Base-by-base conservation (phyloP, 2,797 vertebrate species). In the Acipenser ruthenus region DNA sequence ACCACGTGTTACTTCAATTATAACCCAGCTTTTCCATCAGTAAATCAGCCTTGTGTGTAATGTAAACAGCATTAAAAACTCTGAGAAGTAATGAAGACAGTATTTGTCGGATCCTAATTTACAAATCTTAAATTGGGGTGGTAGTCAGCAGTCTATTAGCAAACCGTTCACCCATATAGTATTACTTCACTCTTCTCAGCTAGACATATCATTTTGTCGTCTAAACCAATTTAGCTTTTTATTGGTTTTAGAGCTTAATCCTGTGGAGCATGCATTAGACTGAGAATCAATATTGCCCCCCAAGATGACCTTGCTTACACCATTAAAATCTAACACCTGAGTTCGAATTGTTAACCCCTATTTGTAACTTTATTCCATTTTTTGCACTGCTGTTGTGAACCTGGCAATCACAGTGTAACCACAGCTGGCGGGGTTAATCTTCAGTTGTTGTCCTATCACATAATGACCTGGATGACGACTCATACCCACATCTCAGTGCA, bases 31-130 rank as follows among this genome's bases (percentile, higher is more conserved):
- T 37, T 37, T 37, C 37, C 37, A 37, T 37, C 37, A 37, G 37
- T 37, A 37, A 37, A 37, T 37, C 37, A 37, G 37, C 37, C 37
- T 37, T 4, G 37, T 37, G 37, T 37, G 7, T 58, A 58, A 58
- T 58, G 55, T 58, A n/a, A 58, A 58, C 15, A 13, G 55, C 6
- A 58, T n/a, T 58, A 58, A 7, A 11, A 58, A 58, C 15, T 58
- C 12, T 58, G 55, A 58, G 55, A 58, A n/a, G 12, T 58, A 58
- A 58, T 58, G 11, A 58, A 58, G 55, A 2, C 55, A 58, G 12
- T 58, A 58, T 58, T 13, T 62, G 18, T 18, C 10, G 60, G 60
- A 37, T 62, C 47, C 60, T 18, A 62, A 62, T 62, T 62, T 62
- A 37, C 60, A 62, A 48, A 13, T 55, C 11, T 7, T 18, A 37